These are phyloP conservation scores for Steinernema carpocapsae DNA, from an alignment of 2,888 invertebrate species.

Conservation along the genomic window DNA sequence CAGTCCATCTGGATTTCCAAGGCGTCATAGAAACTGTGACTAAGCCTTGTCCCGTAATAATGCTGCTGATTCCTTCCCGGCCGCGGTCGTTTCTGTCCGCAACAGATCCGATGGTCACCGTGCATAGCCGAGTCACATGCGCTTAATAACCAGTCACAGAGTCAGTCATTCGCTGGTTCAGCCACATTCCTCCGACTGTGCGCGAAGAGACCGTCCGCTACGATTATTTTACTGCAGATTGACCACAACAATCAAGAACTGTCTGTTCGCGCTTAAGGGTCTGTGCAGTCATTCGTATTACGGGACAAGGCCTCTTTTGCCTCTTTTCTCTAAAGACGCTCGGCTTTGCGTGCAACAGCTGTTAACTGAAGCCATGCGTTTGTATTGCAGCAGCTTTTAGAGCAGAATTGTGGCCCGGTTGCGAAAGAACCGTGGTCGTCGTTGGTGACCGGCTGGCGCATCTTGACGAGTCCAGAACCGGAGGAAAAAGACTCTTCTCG, in stretches of 20 bases:
- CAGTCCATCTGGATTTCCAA: slow-evolving; percentile 1
- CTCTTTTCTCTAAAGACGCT: too few species aligned
- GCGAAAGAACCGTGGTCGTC: neutral
- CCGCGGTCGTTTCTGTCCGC: neutral
- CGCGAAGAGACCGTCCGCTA: neutral
- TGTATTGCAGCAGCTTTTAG: neutral
- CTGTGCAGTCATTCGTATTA: neutral
- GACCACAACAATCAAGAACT: too few species aligned
- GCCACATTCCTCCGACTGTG: neutral
- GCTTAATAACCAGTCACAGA: slow-evolving; percentile 24
- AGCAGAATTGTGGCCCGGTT: too few species aligned
- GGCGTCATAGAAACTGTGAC: neutral
- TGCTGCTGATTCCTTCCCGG: neutral
- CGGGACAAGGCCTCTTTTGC: too few species aligned
- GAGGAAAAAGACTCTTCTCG: neutral
- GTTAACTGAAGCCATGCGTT: neutral
- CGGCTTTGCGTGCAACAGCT: too few species aligned
- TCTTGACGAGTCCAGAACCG: neutral
- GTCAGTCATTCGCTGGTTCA: neutral
- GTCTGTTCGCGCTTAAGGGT: neutral
- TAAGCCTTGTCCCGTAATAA: neutral
- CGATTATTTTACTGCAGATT: too few species aligned
- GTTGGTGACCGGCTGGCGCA: slow-evolving; percentile 7
- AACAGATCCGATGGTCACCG: neutral
- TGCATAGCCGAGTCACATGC: slow-evolving; percentile 1